A percentile compares a stretch with the other conserved stretches of the same genome.
Conservation (phyloP, 2,797 vertebrate genomes). For the Poeciliopsis presidionis region DNA sequence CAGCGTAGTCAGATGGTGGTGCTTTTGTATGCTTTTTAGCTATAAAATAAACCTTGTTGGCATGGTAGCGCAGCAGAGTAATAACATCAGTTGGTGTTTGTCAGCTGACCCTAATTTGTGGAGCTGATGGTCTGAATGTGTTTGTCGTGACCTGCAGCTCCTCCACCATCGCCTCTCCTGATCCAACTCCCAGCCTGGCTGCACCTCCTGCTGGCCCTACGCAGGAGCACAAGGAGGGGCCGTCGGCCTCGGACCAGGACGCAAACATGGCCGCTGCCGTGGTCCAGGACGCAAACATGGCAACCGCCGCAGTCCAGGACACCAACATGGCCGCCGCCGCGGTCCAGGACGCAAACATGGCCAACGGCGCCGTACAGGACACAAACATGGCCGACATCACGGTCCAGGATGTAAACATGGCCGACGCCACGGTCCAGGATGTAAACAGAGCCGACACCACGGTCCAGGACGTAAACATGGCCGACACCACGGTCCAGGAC, state of each 20-base stretch:
- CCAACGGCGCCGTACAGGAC: too few species aligned
- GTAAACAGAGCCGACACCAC: too few species aligned
- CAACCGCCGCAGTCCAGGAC: slow-evolving; percentile 31
- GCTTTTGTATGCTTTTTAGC: neutral
- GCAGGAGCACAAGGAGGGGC: slow-evolving; percentile 43
- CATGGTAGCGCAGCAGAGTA: neutral
- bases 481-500: too few species aligned
- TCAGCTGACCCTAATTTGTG: neutral
- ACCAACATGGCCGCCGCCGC: too few species aligned
- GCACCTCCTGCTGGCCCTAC: slow-evolving; percentile 43
- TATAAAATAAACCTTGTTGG: neutral
- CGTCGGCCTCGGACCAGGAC: slow-evolving; percentile 24
- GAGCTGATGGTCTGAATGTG: neutral
- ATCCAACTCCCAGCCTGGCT: neutral
- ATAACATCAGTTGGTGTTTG: neutral
- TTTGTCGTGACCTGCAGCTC: slow-evolving; percentile 34
- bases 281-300: slow-evolving; percentile 36
- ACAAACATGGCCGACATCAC: rapidly evolving
- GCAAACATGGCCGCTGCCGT: slow-evolving; percentile 34
- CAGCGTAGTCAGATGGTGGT: neutral
- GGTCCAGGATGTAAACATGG: too few species aligned
- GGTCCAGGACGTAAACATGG: too few species aligned
- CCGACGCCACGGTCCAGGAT: slow-evolving; percentile 20
- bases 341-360: too few species aligned
- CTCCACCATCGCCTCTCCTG: slow-evolving; percentile 2